phyloP scores from a whole-genome alignment of 2,797 vertebrate species.

The Pampus argenteus region DNA sequence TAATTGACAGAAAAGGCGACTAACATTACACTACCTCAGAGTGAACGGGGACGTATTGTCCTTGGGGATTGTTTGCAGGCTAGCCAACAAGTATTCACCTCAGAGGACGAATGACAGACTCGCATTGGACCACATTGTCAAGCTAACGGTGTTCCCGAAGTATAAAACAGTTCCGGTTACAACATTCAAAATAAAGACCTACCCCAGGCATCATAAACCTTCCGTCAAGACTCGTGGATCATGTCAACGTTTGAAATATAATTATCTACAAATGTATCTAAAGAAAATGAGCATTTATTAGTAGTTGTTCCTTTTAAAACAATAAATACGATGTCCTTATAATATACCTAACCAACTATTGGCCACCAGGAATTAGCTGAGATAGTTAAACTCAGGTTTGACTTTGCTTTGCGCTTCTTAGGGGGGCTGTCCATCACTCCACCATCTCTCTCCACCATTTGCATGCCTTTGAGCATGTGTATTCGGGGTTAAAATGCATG shows the following conservation, averaged over 20 bases:
- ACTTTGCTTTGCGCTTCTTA: too few relatives aligned
- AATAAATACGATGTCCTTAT: too few relatives aligned
- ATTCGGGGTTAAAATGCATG: too few relatives aligned
- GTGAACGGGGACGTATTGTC: neutral
- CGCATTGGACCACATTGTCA: neutral
- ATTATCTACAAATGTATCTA: neutral
- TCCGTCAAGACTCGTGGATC: neutral
- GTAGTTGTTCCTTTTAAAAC: too few relatives aligned
- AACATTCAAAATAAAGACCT: conserved; percentile 19
- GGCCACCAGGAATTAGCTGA: too few relatives aligned
- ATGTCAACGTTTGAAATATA: neutral
- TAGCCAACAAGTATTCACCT: neutral
- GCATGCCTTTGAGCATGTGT: too few relatives aligned
- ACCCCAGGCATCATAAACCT: neutral
- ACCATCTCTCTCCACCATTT: too few relatives aligned
- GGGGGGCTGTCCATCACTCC: too few relatives aligned
- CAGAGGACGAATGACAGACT: neutral
- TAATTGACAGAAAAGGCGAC: neutral
- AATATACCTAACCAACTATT: too few relatives aligned
- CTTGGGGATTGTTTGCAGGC: neutral
- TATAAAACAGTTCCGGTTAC: neutral
- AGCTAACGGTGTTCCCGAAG: accelerated
- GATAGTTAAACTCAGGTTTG: too few relatives aligned
- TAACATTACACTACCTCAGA: conserved; percentile 29
- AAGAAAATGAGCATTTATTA: neutral